Base-by-base conservation (phyloP, 2,797 vertebrate genomes). In the Microctenopoma stevenorrisi region DNA sequence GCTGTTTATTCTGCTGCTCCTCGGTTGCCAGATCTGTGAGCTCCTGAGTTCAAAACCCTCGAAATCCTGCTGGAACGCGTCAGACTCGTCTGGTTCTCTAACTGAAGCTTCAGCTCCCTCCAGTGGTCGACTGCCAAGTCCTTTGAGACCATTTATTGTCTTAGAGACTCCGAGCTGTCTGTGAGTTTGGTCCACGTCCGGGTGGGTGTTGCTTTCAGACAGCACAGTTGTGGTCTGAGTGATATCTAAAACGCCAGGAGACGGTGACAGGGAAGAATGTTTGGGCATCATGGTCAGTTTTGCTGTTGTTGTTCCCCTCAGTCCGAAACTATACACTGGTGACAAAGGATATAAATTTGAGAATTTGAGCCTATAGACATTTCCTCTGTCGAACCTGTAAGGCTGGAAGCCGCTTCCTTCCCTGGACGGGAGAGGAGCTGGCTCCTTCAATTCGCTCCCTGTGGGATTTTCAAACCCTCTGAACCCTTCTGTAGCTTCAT, bases 251-350 rank as follows among this genome's bases (percentile, higher is more conserved):
- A 13, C 12, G 16, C 16, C n/a, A 44, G 68, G 53, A 59, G 72
- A 48, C 4, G 51, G 16, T 16, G 68, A 43, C 12, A 35, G 18
- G 18, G 18, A n/a, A 18, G 46, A 18, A 43, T 46, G 5, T 18
- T 11, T 50, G 30, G 28, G 37, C 1, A 30, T 35, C 12, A 4
- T 28, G 35, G 68, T 58, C 5, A 1, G 43, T 71, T 65, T 62
- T 60, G 16, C 13, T 1, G n/a, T 51, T 10, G 7, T 15, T 1
- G 3, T 3, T 72, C 1, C 13, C 50, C 59, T 83, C 13, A 26
- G 74, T 5, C 67, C 68, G 77, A 92, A 92, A 22, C 42, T 76
- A 37, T 85, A 91, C 71, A 85, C 91, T 30, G 22, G 43, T 7
- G 56, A 65, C 6, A 73, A 46, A 38, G 61, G 53, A 26, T 60